Evolutionary conservation across 2,888 invertebrate species (phyloP), one percentile per base, ranked within the genome.

Genomic region (Dendrolimus pini): DNA sequence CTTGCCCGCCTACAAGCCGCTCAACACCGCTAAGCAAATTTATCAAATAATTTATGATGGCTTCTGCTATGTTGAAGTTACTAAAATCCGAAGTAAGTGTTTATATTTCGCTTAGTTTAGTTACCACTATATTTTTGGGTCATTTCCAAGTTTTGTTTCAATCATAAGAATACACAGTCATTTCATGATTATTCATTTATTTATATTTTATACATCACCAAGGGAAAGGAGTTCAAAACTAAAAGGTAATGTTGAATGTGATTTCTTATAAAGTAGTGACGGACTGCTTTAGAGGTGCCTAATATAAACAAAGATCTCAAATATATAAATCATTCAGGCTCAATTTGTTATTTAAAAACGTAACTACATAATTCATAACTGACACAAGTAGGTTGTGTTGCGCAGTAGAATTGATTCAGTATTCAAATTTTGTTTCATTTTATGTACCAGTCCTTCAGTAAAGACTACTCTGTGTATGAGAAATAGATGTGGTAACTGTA

Each of bases 61-160:
- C 89, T 61, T 82, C 83, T 55, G 66, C 82, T 66, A 87, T 89
- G 83, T 68, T 90, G 67, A 90, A 90, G 70, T 71, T 89, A 67
- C 62, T 89, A 41, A 88, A 84, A 78, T 77, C 82, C 55, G 88
- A 89, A 83, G 89, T 89, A 83, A 86, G 89, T 88, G 30, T 57
- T 41, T 58, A 9, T 54, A 53, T 56, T 58, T 52, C 42, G 30
- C 30, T 30, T 30, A 30, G 30, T 30, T 30, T 30, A 6, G 30
- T 30, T 30, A 30, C 2, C 30, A 30, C 30, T 30, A 30, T 18
- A 18, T 30, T 30, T 30, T 30, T 30, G 30, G 30, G 30, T 6
- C 41, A 30, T 54, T 30, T 55, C 30, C 18, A n/a, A 52, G 30
- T 55, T 18, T 47, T 47, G 30, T 52, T 52, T 41, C 13, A 9